Evolutionary conservation across 2,797 vertebrate species (phyloP).

Genomic region (Alectoris magna): DNA sequence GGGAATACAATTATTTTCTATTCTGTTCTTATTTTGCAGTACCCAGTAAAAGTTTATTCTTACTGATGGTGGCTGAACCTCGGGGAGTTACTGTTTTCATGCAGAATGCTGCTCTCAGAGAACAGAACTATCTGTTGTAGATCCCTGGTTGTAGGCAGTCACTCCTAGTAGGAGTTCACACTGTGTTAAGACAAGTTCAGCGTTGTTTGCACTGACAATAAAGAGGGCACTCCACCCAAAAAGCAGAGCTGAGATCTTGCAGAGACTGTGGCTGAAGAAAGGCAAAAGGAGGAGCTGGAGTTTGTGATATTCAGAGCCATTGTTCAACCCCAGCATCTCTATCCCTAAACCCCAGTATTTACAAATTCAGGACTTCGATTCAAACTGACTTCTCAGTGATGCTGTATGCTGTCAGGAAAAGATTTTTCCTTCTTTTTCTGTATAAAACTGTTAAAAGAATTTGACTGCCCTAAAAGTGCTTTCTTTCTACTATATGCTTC

Average conservation of each 20-base stretch:
- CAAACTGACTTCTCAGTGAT: neutral
- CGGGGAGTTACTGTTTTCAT: neutral
- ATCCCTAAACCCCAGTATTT: neutral
- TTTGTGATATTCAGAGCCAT: neutral
- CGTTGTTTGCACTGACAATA: constrained; percentile 3
- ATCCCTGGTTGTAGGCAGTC: neutral
- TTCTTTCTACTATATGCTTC: constrained; percentile 21
- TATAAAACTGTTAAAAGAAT: neutral
- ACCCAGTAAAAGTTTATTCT: neutral
- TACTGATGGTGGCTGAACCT: neutral
- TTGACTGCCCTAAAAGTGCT: neutral
- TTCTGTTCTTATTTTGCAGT: neutral
- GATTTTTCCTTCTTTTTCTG: neutral
- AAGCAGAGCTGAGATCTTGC: neutral
- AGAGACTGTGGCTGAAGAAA: neutral
- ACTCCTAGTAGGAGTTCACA: neutral
- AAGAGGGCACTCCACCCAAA: constrained; percentile 25
- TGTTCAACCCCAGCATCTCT: neutral
- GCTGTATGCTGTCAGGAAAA: neutral
- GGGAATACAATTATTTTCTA: neutral
- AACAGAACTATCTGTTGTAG: neutral
- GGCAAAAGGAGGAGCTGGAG: neutral
- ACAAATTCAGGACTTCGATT: neutral
- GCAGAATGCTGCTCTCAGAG: neutral
- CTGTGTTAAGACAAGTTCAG: neutral